Base-by-base conservation (phyloP, 2,113 vertebrate genomes). In the Tamias sibiricus region DNA sequence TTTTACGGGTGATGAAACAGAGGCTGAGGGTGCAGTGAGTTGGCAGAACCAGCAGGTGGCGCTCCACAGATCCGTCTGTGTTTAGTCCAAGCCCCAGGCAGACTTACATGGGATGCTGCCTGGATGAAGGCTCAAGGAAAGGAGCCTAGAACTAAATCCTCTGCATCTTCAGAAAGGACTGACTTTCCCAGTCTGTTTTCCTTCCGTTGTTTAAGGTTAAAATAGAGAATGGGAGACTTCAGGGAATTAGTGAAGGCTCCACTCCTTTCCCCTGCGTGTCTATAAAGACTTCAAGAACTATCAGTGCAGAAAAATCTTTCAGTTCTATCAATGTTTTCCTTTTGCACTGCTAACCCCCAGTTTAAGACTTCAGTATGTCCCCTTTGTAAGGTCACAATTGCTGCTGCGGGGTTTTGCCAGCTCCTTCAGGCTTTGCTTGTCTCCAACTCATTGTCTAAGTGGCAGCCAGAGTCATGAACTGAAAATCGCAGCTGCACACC, bases 181-280 rank as follows among this genome's bases (percentile, higher is more conserved):
- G 44, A n/a, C 11, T n/a, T 17, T 12, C 8, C n/a, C 47, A 19
- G 13, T 40, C 11, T 40, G 3, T 59, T 93, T 84, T 87, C 22
- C 81, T 94, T 62, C 40, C 28, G 20, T 93, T 95, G 54, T 4
- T 62, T 59, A 57, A 90, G 37, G 54, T 74, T 44, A 90, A 86
- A 84, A 32, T 28, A 86, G 24, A 92, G 54, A 86, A 75, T 8
- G 11, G 42, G 82, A 47, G 77, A 42, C n/a, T 69, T 44, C 32
- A 37, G n/a, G 52, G 64, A 62, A 64, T 85, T 17, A 42, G 37
- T 40, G 52, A 69, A 74, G 71, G 10, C 44, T 71, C 49, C 4
- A 13, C 69, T 82, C 57, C 47, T 37, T 80, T 84, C 19, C 52
- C 49, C 12, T 77, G 13, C 5, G 8, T 3, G 35, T 66, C 16